phyloP scores from a whole-genome alignment of 2,797 vertebrate species.

The Characodon lateralis region DNA sequence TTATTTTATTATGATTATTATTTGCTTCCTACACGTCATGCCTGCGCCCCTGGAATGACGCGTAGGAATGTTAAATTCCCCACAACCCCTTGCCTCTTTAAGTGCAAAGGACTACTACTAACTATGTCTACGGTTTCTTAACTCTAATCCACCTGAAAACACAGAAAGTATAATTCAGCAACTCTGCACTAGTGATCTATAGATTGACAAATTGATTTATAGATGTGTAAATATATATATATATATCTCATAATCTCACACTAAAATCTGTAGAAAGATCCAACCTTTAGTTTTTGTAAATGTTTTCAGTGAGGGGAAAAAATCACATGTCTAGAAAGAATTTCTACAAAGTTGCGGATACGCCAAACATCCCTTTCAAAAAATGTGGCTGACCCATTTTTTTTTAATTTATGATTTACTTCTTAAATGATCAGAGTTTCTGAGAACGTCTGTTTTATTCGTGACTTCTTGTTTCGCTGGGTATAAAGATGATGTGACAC shows the following conservation, averaged over 20 bases:
- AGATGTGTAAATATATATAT: background rate
- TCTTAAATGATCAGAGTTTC: background rate
- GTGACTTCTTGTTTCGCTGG: background rate
- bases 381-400: background rate
- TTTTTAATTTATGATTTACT: background rate
- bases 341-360: background rate
- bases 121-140: background rate
- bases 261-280: background rate
- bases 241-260: no score
- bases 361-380: background rate
- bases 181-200: background rate
- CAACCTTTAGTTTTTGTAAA: background rate
- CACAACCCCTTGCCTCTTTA: background rate
- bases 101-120: background rate
- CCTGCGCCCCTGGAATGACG: background rate
- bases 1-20: background rate
- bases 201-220: background rate
- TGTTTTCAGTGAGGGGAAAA: background rate
- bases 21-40: background rate
- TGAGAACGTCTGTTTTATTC: background rate
- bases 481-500: background rate
- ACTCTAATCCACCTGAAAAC: background rate
- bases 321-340: background rate
- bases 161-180: background rate
- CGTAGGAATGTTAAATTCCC: background rate